Conservation (phyloP, 2,113 vertebrate genomes). For the Lethenteron camtschaticum region DNA sequence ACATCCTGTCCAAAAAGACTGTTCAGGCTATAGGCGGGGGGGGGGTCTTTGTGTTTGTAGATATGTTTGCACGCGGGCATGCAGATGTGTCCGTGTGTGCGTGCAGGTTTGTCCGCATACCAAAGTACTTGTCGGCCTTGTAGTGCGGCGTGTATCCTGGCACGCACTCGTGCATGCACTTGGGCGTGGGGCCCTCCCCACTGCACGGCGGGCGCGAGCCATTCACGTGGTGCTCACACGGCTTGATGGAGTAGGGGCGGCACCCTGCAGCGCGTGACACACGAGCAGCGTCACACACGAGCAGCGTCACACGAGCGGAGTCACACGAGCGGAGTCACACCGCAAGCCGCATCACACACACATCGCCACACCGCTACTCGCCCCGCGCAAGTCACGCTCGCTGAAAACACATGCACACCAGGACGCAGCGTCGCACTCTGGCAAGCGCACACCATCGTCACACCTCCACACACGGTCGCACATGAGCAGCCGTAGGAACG, state of each 20-base stretch:
- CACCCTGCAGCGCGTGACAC: conserved; percentile 29
- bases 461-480: no score
- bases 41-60: no score
- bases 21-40: neutral
- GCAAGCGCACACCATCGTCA: no score
- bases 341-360: no score
- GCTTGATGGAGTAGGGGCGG: conserved; percentile 61
- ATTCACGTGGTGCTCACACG: conserved; percentile 83
- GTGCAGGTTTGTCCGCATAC: conserved; percentile 20
- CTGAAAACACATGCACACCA: no score
- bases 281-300: no score
- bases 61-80: neutral
- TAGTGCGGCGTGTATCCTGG: conserved; percentile 45
- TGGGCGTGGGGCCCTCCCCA: conserved; percentile 54
- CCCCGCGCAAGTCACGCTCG: no score
- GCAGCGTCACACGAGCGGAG: no score
- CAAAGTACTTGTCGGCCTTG: conserved; percentile 55
- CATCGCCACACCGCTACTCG: no score
- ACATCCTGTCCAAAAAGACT: neutral
- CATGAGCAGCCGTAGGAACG: no score
- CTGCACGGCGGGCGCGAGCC: conserved; percentile 50
- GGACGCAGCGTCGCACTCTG: no score
- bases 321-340: no score
- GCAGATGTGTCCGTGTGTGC: neutral
- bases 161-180: conserved; percentile 36